A percentile compares a stretch with the other conserved stretches of the same genome.
Conservation (phyloP, 2,797 vertebrate genomes). For the Neosilurus mollespiculum region DNA sequence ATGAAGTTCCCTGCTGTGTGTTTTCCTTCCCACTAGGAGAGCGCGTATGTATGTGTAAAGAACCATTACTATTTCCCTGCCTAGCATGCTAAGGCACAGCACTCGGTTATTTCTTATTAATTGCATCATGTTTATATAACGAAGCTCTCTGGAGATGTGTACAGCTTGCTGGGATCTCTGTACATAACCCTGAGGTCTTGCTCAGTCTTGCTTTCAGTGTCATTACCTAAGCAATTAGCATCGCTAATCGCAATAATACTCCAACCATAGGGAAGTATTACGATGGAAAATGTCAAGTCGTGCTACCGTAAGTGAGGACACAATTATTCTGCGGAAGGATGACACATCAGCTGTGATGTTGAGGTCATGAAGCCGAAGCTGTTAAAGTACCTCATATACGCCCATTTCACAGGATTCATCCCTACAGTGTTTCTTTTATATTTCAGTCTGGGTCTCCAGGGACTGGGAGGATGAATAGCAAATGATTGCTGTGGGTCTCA, state of each 20-base stretch:
- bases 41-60: neutral
- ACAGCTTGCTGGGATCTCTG: slow-evolving; percentile 64
- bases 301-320: slow-evolving; percentile 42
- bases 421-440: slow-evolving; percentile 61
- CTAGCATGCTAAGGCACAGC: slow-evolving; percentile 42
- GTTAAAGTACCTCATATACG: slow-evolving; percentile 27
- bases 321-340: slow-evolving; percentile 39
- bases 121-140: slow-evolving; percentile 59
- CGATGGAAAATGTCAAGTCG: slow-evolving; percentile 52
- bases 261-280: slow-evolving; percentile 42
- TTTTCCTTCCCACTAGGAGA: neutral
- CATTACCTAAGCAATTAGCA: slow-evolving; percentile 64
- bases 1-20: neutral
- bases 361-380: slow-evolving; percentile 35
- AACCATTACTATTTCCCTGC: neutral
- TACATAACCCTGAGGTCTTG: slow-evolving; percentile 59
- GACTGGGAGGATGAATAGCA: slow-evolving; percentile 4
- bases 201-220: slow-evolving; percentile 46
- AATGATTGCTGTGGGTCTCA: neutral
- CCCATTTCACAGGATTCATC: neutral
- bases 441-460: slow-evolving; percentile 43
- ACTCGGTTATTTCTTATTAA: slow-evolving; percentile 55
- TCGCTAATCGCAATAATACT: slow-evolving; percentile 64
- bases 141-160: slow-evolving; percentile 67
- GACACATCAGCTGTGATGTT: slow-evolving; percentile 18